A percentile compares a stretch with the other conserved stretches of the same genome.
Evolutionary conservation across 1,140 invertebrate species (phyloP).

Genomic region (Formica selysi): DNA sequence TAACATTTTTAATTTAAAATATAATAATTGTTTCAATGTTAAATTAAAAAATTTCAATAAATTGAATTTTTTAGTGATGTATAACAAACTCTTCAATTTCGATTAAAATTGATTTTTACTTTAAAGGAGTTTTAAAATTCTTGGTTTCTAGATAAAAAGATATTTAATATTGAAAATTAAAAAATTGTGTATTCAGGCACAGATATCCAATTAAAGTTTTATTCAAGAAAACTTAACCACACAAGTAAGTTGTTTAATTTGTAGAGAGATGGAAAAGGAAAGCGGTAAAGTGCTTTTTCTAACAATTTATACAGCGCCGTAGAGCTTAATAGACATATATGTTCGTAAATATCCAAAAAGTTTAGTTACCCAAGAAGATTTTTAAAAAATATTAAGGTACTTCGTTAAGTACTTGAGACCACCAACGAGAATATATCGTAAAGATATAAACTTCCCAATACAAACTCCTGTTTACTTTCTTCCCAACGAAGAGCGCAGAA

Average conservation of each 20-base stretch:
- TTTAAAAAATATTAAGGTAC: slow-evolving; percentile 44
- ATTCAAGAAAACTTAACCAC: slow-evolving; percentile 12
- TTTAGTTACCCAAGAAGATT: slow-evolving; percentile 38
- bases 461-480: slow-evolving; percentile 48
- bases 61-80: background rate
- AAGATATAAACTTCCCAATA: slow-evolving; percentile 29
- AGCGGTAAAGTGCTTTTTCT: background rate
- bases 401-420: slow-evolving; percentile 52
- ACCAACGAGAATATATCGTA: slow-evolving; percentile 1
- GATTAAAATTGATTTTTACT: background rate
- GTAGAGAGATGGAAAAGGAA: background rate
- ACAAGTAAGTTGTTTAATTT: background rate
- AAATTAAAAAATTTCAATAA: slow-evolving; percentile 26
- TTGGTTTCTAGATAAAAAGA: background rate
- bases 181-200: background rate
- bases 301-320: background rate
- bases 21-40: background rate
- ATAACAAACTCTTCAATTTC: slow-evolving; percentile 9
- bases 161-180: slow-evolving; percentile 47
- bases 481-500: slow-evolving; percentile 38
- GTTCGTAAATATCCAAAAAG: slow-evolving; percentile 17
- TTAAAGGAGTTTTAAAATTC: slow-evolving; percentile 17
- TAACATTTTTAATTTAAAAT: background rate
- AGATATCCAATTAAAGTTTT: slow-evolving; percentile 36
- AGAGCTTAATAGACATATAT: background rate